A percentile compares a stretch with the other conserved stretches of the same genome.
phyloP scores from a whole-genome alignment of 2,113 vertebrate genomes.

The Henicopernis longicauda region DNA sequence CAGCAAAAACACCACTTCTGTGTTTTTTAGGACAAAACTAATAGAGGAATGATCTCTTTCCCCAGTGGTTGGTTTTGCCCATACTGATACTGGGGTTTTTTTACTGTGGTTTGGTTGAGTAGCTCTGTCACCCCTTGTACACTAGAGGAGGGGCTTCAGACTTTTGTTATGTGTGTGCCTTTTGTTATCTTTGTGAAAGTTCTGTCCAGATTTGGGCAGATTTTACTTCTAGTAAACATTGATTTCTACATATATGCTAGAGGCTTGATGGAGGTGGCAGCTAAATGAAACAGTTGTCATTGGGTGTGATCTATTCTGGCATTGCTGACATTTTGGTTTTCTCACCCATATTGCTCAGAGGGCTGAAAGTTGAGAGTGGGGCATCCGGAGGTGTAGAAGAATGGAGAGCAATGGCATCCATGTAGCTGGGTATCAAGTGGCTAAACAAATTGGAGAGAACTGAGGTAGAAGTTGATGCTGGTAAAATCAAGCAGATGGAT shows the following conservation, averaged over 20 bases:
- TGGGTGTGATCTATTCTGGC: neutral
- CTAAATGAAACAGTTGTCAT: neutral
- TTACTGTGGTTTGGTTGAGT: neutral
- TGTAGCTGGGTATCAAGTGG: neutral
- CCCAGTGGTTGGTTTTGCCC: neutral
- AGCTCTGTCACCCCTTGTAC: neutral
- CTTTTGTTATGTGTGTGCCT: neutral
- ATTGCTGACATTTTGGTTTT: neutral
- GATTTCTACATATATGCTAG: neutral
- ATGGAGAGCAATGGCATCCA: neutral
- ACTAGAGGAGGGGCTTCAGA: neutral
- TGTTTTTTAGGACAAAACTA: neutral
- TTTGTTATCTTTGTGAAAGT: neutral
- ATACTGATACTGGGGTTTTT: neutral
- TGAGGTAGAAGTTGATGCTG: neutral
- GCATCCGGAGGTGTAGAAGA: neutral
- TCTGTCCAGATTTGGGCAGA: neutral
- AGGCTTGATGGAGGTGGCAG: neutral
- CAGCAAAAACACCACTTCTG: neutral
- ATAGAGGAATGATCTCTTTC: neutral
- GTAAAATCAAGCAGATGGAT: neutral
- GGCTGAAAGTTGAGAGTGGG: neutral
- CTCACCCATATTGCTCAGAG: neutral
- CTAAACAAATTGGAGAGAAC: neutral
- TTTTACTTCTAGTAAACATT: neutral